phyloP scores from a whole-genome alignment of 64 coral and sea anemone species.

The Actinia tenebrosa region DNA sequence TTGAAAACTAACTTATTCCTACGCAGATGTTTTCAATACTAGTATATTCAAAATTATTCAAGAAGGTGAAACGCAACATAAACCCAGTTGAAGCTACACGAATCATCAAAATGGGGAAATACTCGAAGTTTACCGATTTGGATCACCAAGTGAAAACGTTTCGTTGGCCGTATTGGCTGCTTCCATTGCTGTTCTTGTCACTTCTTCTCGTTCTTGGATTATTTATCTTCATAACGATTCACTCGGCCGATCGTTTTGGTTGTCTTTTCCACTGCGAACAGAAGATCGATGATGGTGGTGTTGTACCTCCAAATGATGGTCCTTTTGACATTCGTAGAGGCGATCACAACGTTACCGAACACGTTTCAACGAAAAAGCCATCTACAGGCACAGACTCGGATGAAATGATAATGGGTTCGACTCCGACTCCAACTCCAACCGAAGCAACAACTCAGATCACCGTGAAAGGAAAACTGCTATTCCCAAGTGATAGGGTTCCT shows the following conservation, averaged over 20 bases:
- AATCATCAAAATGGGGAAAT: background rate
- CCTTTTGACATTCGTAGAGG: background rate
- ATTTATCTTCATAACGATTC: conserved; percentile 50
- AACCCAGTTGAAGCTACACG: background rate
- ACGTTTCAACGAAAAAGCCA: background rate
- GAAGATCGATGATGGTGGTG: conserved; percentile 12
- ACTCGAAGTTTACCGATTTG: conserved; percentile 13
- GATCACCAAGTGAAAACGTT: conserved; percentile 12
- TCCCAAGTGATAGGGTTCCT: conserved; percentile 26
- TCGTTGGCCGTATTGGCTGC: conserved; percentile 49
- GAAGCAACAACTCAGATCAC: conserved; percentile 17
- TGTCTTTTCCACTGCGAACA: conserved; percentile 53
- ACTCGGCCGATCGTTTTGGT: conserved; percentile 18
- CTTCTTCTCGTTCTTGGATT: conserved; percentile 39
- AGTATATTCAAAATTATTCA: background rate
- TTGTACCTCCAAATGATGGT: background rate
- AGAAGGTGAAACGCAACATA: background rate
- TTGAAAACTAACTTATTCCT: background rate
- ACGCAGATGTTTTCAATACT: background rate
- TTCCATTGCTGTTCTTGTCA: conserved; percentile 38
- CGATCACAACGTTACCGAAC: background rate
- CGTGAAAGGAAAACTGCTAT: conserved; percentile 56
- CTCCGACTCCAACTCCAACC: background rate
- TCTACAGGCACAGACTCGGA: background rate
- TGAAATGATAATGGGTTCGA: background rate